Conservation (phyloP, 2,888 invertebrate genomes). For the Drosophila pseudotalamancana region DNA sequence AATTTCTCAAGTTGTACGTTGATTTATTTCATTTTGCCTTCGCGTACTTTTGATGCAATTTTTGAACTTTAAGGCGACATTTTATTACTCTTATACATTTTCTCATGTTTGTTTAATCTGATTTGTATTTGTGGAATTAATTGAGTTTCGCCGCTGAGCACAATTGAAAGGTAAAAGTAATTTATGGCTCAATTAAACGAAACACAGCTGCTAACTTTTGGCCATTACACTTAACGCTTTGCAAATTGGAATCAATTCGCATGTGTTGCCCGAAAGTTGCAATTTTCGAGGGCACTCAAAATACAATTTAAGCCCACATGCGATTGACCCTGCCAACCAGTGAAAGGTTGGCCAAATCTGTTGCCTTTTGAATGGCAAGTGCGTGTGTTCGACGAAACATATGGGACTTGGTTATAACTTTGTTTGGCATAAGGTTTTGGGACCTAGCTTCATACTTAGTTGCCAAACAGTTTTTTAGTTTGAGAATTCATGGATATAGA, state of each 20-base stretch:
- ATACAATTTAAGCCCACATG: conserved; percentile 27
- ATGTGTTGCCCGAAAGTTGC: conserved; percentile 32
- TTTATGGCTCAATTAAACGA: conserved; percentile 66
- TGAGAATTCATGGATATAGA: too few species aligned
- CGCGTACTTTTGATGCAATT: conserved; percentile 58
- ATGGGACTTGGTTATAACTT: neutral
- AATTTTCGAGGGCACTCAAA: conserved; percentile 39
- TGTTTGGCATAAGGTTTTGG: neutral
- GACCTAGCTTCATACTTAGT: neutral
- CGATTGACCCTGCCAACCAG: neutral
- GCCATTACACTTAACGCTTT: conserved; percentile 46
- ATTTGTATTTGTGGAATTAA: conserved; percentile 35
- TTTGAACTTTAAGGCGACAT: conserved; percentile 61
- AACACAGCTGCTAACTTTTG: conserved; percentile 36
- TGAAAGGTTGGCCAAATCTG: conserved; percentile 2
- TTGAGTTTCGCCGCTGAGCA: conserved; percentile 41
- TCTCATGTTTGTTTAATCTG: conserved; percentile 7
- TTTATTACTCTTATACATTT: conserved; percentile 15
- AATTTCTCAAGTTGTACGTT: conserved; percentile 55
- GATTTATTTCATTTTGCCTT: conserved; percentile 23
- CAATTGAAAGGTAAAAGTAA: conserved; percentile 70
- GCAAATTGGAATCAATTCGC: conserved; percentile 31
- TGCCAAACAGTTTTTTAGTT: too few species aligned
- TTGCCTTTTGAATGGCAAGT: neutral
- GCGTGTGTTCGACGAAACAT: neutral